Base-by-base conservation (phyloP, 2,888 invertebrate species). In the Hypercompe scribonia region DNA sequence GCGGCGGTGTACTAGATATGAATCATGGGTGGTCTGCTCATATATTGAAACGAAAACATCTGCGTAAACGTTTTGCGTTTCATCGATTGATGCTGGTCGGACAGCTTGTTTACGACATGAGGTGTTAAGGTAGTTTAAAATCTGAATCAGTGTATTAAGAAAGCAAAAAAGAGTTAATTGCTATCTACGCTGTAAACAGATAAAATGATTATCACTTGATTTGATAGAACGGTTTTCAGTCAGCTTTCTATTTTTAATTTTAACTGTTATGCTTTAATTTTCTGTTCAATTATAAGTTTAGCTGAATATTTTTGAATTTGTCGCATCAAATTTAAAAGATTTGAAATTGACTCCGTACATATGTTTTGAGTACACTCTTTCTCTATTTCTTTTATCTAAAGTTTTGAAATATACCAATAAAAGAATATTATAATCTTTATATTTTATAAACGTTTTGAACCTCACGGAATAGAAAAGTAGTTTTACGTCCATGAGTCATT, bases 91-190 rank as follows among this genome's bases (percentile, higher is more conserved):
- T 88, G 89, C 85, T 82, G 79, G 86, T 85, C 89, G 88, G 91
- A 90, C 90, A 88, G 89, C 76, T 34, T 93, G 92, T 93, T 93
- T 93, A 92, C 85, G 82, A 86, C 88, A 85, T 80, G 77, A 79
- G 77, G 77, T 85, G 78, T 73, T 78, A 83, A 79, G 76, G 77
- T 78, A 24, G 80, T 84, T 87, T 87, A 87, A 82, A 86, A 86
- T 84, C 83, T 84, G 79, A 83, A 79, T 79, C 70, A 85, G 81
- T 65, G 34, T 36, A 74, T 58, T 46, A 46, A 64, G 66, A 64
- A 68, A 61, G 66, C 58, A 69, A 66, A 70, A 66, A 75, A 66
- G n/a, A 58, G 50, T 70, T 72, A n/a, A 69, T 65, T n/a, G 65
- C 28, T 75, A 70, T 21, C 39, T 68, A 42, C 8, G 64, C 21